These are phyloP conservation scores for Tupiocoris notatus DNA, from an alignment of 2,888 invertebrate genomes.

Conservation along the genomic window DNA sequence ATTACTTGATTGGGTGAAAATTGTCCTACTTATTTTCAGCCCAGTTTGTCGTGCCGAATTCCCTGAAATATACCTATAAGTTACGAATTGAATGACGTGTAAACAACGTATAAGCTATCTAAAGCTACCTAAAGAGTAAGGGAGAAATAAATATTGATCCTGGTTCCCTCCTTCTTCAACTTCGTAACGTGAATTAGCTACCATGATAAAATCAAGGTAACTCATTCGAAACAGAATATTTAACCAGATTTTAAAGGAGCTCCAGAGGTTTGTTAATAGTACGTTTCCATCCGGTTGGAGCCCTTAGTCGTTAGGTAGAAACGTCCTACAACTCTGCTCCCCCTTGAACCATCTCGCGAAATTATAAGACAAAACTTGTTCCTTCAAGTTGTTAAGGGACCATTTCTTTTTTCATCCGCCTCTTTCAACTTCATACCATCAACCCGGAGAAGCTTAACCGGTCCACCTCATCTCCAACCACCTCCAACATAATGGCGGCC, in stretches of 20 bases:
- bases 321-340: slow-evolving; percentile 10
- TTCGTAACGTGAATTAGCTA: too few species aligned
- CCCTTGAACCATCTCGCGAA: slow-evolving; percentile 26
- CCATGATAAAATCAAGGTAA: too few species aligned
- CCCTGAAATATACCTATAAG: too few species aligned
- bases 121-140: too few species aligned
- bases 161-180: too few species aligned
- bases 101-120: too few species aligned
- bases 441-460: neutral
- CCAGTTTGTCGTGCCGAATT: too few species aligned
- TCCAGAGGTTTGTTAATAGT: slow-evolving; percentile 3
- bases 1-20: too few species aligned
- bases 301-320: slow-evolving; percentile 29
- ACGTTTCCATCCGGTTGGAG: slow-evolving; percentile 24
- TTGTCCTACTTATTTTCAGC: too few species aligned
- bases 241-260: neutral
- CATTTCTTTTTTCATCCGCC: slow-evolving; percentile 15
- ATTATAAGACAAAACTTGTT: slow-evolving; percentile 38
- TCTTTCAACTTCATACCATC: neutral
- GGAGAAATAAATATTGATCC: too few species aligned
- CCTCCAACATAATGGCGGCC: slow-evolving; percentile 40
- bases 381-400: slow-evolving; percentile 35
- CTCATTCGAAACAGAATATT: too few species aligned
- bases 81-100: too few species aligned
- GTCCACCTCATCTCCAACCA: slow-evolving; percentile 5